Conservation (phyloP, 1,140 invertebrate species). For the Nebria ingens region DNA sequence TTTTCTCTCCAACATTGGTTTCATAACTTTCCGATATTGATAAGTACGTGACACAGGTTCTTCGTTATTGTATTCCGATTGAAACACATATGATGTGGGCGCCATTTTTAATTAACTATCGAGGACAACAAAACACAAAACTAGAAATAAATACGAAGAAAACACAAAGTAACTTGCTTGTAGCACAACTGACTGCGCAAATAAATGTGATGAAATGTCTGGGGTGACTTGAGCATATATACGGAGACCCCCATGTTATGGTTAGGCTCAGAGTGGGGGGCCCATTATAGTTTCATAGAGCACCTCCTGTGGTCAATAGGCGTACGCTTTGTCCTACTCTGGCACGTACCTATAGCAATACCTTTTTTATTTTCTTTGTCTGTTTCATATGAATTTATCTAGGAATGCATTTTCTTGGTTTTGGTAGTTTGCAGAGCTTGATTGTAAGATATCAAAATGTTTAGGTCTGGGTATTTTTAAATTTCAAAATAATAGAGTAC, state of each 20-base stretch:
- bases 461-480: too few relatives aligned
- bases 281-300: not conserved
- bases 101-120: constrained; percentile 19
- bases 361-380: not conserved
- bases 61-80: constrained; percentile 25
- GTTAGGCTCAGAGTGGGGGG: not conserved
- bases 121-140: too few relatives aligned
- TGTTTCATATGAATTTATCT: too few relatives aligned
- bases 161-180: not conserved
- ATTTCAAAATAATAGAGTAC: too few relatives aligned
- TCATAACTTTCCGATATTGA: constrained; percentile 89
- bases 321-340: not conserved
- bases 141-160: not conserved
- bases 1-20: constrained; percentile 91
- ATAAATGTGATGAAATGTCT: not conserved
- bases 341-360: too few relatives aligned
- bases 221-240: not conserved
- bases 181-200: not conserved
- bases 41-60: constrained; percentile 76
- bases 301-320: not conserved
- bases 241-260: not conserved
- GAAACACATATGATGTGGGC: constrained; percentile 25
- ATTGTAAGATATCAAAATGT: too few relatives aligned
- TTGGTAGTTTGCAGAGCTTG: too few relatives aligned
- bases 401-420: too few relatives aligned